phyloP scores from a whole-genome alignment of 2,797 vertebrate species.

The Sarcophilus harrisii region DNA sequence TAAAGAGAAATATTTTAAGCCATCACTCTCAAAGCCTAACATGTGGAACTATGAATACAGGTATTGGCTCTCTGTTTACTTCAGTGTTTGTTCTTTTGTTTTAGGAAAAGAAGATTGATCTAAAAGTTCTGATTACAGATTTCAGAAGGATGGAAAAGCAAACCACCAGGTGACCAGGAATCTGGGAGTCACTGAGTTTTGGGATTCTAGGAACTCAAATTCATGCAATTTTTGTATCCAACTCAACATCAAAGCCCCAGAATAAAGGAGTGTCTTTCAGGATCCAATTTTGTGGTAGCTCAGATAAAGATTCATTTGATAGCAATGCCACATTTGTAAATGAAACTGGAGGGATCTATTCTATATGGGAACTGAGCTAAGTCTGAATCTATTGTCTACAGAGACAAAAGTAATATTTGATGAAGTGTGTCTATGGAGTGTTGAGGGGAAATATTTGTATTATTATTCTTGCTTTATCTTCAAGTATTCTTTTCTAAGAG shows the following conservation, averaged over 20 bases:
- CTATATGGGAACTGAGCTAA: background rate
- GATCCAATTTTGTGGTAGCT: background rate
- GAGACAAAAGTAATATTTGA: background rate
- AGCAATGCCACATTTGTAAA: background rate
- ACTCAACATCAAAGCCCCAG: background rate
- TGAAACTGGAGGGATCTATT: background rate
- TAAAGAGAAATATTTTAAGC: background rate
- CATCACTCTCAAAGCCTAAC: background rate
- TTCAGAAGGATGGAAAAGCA: background rate
- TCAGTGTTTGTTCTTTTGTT: background rate
- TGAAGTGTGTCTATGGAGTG: background rate
- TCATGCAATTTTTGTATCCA: background rate
- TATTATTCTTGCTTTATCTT: background rate
- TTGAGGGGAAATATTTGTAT: background rate
- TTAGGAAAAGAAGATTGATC: background rate
- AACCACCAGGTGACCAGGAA: background rate
- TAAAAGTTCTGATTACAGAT: background rate
- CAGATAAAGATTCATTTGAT: background rate
- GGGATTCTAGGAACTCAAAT: background rate
- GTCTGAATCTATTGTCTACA: background rate
- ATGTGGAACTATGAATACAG: background rate
- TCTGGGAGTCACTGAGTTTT: background rate
- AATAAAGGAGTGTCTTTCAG: background rate
- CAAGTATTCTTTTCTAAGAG: background rate
- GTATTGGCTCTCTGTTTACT: too few species aligned